Evolutionary conservation across 2,888 invertebrate species (phyloP).

Genomic region (Amiota communis): DNA sequence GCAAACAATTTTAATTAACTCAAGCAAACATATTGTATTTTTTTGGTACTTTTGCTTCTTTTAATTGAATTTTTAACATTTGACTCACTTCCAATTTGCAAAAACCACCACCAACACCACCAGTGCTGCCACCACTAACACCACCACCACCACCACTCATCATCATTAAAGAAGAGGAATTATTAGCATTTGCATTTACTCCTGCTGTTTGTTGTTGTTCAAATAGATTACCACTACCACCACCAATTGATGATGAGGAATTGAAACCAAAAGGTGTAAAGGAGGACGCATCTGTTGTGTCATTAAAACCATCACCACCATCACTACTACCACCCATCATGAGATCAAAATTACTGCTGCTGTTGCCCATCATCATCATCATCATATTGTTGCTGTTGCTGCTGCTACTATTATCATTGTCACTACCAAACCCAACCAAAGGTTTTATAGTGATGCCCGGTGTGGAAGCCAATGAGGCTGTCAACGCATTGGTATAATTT

Average conservation of each 20-base stretch:
- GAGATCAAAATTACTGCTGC: too few relatives aligned
- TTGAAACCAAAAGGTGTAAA: too few relatives aligned
- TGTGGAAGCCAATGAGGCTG: constrained; percentile 65
- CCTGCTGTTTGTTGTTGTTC: constrained; percentile 17
- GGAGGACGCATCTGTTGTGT: too few relatives aligned
- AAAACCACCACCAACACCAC: constrained; percentile 34
- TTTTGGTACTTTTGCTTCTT: too few relatives aligned
- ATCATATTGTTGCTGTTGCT: too few relatives aligned
- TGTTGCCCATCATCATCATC: too few relatives aligned
- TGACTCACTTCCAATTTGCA: constrained; percentile 69
- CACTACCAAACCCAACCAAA: not conserved
- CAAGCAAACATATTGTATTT: too few relatives aligned
- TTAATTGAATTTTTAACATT: too few relatives aligned
- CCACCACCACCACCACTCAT: too few relatives aligned
- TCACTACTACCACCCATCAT: too few relatives aligned
- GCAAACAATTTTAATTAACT: not conserved
- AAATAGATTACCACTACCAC: not conserved
- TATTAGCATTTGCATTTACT: not conserved
- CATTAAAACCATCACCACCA: too few relatives aligned
- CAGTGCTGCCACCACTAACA: too few relatives aligned
- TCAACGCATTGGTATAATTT: constrained; percentile 61
- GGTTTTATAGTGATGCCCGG: constrained; percentile 65
- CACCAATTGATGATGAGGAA: not conserved
- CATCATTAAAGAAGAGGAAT: constrained; percentile 11
- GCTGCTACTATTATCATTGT: constrained; percentile 47